A percentile compares a stretch with the other conserved stretches of the same genome.
Conservation (phyloP, 2,797 vertebrate species). For the Smutsia temminckii region DNA sequence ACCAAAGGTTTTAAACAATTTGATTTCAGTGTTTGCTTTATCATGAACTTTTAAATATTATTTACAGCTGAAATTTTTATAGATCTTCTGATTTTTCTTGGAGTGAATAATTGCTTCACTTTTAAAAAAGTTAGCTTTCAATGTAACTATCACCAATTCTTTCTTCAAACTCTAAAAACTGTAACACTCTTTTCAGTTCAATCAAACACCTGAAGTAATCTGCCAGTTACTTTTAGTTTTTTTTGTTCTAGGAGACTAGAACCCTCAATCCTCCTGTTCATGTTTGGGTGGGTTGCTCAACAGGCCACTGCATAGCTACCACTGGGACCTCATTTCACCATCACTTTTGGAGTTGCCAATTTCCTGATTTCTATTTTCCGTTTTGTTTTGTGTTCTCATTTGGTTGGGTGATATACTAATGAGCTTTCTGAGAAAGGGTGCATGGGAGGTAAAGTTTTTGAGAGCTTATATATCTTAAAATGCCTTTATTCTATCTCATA, state of each 20-base stretch:
- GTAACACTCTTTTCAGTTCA: neutral
- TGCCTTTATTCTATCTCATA: neutral
- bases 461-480: neutral
- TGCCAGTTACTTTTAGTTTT: neutral
- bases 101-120: neutral
- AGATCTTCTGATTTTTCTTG: neutral
- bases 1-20: constrained; percentile 23
- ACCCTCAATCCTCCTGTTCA: rapidly evolving
- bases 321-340: neutral
- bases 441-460: neutral
- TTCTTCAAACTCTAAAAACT: neutral
- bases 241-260: neutral
- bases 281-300: neutral
- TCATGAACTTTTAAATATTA: neutral
- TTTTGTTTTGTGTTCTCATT: neutral
- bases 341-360: neutral
- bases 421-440: neutral
- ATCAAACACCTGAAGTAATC: neutral
- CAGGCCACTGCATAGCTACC: neutral
- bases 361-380: neutral
- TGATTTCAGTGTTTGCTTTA: neutral
- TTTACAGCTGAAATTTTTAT: neutral
- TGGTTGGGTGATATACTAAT: neutral
- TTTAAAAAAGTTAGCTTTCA: constrained; percentile 11
- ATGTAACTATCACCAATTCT: neutral